phyloP scores from a whole-genome alignment of 2,888 invertebrate species.

The Ptilodon capucinus region DNA sequence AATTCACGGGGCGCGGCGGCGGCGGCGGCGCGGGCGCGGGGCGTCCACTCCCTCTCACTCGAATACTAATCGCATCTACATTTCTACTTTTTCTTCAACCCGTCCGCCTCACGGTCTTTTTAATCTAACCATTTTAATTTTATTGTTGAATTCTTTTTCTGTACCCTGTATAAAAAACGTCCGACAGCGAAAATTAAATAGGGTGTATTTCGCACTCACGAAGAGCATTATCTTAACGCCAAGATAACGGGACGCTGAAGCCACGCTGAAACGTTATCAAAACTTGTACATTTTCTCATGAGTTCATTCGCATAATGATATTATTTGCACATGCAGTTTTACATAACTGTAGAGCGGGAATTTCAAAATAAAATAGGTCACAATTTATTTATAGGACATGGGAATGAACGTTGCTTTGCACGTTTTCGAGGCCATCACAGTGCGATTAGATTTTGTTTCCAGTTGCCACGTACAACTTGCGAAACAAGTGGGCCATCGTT shows the following conservation, averaged over 20 bases:
- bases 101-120: conserved; percentile 20
- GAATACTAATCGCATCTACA: conserved; percentile 54
- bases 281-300: conserved; percentile 1
- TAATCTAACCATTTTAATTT: conserved; percentile 2
- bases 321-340: conserved; percentile 10
- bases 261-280: conserved; percentile 12
- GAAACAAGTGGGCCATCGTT: conserved; percentile 17
- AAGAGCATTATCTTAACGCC: conserved; percentile 9
- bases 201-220: neutral
- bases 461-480: conserved; percentile 15
- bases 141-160: neutral
- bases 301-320: too few species aligned
- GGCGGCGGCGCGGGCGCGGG: too few species aligned
- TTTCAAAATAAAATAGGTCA: neutral
- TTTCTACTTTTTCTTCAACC: conserved; percentile 35
- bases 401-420: neutral
- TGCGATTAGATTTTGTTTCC: conserved; percentile 10
- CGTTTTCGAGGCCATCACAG: neutral
- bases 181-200: neutral
- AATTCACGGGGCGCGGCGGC: conserved; percentile 50
- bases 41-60: conserved; percentile 40
- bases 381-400: neutral
- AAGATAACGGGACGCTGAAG: conserved; percentile 12
- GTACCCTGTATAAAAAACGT: neutral
- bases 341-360: neutral